Evolutionary conservation across 2,888 invertebrate species (phyloP).

Genomic region (Drosophila fungiperda): DNA sequence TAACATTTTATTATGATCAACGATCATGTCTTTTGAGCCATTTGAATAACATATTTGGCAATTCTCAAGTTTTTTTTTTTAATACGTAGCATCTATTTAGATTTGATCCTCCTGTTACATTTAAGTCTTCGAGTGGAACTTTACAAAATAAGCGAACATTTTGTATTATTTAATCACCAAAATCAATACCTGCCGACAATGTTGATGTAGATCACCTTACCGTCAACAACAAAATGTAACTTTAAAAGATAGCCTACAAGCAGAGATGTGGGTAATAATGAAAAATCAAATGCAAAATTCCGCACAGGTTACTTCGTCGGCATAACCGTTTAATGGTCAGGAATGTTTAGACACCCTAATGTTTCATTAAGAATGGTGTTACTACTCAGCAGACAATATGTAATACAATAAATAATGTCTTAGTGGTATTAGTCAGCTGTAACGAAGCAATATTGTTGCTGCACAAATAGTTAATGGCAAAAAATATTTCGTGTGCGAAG

Average conservation of each 20-base stretch:
- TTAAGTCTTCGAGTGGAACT: background rate
- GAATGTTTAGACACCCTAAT: background rate
- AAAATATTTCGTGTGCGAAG: background rate
- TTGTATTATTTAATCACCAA: background rate
- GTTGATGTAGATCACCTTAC: background rate
- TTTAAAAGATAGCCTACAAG: background rate
- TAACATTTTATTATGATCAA: slow-evolving; percentile 16
- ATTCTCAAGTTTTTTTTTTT: background rate
- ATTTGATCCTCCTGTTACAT: background rate
- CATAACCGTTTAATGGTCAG: background rate
- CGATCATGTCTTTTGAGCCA: slow-evolving; percentile 17
- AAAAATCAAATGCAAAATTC: background rate
- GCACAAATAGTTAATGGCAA: background rate
- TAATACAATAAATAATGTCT: too few species aligned
- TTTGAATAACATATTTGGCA: background rate
- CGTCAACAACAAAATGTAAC: background rate
- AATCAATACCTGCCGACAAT: background rate
- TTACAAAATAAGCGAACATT: background rate
- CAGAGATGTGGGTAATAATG: background rate
- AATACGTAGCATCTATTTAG: background rate
- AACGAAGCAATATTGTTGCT: background rate
- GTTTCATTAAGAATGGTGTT: background rate
- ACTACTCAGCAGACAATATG: background rate
- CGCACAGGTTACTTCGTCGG: background rate
- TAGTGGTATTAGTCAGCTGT: background rate